Evolutionary conservation across 2,888 invertebrate genomes (phyloP).

Genomic region (Zygogramma bicolorata): DNA sequence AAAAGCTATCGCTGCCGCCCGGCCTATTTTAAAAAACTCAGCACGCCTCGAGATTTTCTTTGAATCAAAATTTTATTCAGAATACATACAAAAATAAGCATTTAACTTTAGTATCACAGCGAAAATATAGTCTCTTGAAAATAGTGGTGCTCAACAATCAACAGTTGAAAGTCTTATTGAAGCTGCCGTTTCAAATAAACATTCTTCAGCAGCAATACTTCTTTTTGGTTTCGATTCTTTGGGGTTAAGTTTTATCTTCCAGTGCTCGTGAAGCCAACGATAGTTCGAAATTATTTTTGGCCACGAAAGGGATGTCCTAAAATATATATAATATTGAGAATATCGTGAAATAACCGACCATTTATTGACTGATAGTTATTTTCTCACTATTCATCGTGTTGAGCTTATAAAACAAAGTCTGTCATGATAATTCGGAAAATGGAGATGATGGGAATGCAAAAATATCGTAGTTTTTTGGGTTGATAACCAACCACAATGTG

Average conservation of each 20-base stretch:
- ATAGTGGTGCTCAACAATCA: too few relatives aligned
- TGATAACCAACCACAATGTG: too few relatives aligned
- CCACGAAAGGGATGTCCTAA: not conserved
- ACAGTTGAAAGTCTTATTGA: too few relatives aligned
- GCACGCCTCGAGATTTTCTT: too few relatives aligned
- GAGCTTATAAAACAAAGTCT: too few relatives aligned
- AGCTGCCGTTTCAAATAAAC: not conserved
- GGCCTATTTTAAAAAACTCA: too few relatives aligned
- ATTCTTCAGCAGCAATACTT: not conserved
- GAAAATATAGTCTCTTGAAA: not conserved
- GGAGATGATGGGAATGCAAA: too few relatives aligned
- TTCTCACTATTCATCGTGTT: not conserved
- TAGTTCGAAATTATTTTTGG: not conserved
- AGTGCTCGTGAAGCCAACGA: not conserved
- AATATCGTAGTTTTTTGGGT: too few relatives aligned
- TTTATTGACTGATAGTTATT: not conserved
- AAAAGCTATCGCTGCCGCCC: too few relatives aligned
- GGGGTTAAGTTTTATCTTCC: not conserved
- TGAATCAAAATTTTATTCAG: not conserved
- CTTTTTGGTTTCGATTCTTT: not conserved
- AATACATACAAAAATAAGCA: not conserved
- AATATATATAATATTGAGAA: not conserved
- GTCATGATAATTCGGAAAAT: too few relatives aligned
- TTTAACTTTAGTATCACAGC: not conserved
- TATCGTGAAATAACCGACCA: not conserved